These are phyloP conservation scores for Drosophila glabriapex DNA, from an alignment of 2,888 invertebrate species.

Conservation along the genomic window DNA sequence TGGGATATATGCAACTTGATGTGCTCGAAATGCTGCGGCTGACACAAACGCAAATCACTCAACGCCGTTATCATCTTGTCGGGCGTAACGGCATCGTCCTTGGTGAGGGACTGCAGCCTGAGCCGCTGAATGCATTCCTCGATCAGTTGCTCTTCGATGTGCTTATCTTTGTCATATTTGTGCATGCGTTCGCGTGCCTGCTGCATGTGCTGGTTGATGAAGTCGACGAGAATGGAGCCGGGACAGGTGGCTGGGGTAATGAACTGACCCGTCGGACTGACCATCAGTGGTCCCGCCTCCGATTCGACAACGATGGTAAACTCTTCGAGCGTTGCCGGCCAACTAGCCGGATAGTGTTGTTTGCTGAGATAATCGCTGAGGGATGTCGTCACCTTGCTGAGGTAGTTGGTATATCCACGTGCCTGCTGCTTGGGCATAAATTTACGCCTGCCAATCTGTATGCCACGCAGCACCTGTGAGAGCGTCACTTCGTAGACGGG, in stretches of 20 bases:
- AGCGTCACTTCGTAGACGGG: slow-evolving; percentile 94
- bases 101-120: slow-evolving; percentile 90
- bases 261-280: slow-evolving; percentile 97
- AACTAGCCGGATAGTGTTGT: slow-evolving; percentile 89
- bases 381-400: slow-evolving; percentile 93
- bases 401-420: slow-evolving; percentile 92
- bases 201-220: slow-evolving; percentile 91
- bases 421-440: slow-evolving; percentile 96
- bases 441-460: slow-evolving; percentile 94
- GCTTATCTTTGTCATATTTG: slow-evolving; percentile 91
- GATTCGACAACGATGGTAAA: slow-evolving; percentile 89
- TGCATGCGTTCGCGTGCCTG: slow-evolving; percentile 88
- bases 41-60: slow-evolving; percentile 87
- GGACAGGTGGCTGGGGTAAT: slow-evolving; percentile 97
- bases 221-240: slow-evolving; percentile 93
- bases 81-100: slow-evolving; percentile 96
- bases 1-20: slow-evolving; percentile 93
- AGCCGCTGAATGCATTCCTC: slow-evolving; percentile 89
- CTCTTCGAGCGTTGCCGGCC: slow-evolving; percentile 90
- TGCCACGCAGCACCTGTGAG: slow-evolving; percentile 93
- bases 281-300: slow-evolving; percentile 96
- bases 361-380: slow-evolving; percentile 91
- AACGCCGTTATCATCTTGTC: slow-evolving; percentile 95
- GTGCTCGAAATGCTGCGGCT: slow-evolving; percentile 87
- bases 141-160: slow-evolving; percentile 91